Conservation (phyloP, 2,888 invertebrate species). For the Nyleta sp. region DNA sequence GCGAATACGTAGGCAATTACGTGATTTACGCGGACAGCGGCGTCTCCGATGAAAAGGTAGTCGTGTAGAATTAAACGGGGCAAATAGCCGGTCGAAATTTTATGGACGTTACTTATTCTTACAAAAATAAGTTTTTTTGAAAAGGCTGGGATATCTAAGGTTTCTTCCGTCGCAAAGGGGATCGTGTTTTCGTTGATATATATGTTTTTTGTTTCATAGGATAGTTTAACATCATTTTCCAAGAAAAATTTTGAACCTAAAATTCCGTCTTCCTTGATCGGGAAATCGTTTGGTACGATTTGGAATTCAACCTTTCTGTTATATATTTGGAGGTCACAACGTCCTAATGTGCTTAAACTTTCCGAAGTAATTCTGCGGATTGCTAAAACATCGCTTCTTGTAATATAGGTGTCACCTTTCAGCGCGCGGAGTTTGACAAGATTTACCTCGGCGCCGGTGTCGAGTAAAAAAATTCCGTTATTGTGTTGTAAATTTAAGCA, state of each 20-base stretch:
- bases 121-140: constrained; percentile 1
- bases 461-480: not conserved
- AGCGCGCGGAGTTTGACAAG: not conserved
- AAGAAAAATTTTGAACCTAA: not conserved
- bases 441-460: not conserved
- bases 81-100: not conserved
- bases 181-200: not conserved
- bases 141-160: not conserved
- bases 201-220: not conserved
- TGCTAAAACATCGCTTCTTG: not conserved
- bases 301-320: not conserved
- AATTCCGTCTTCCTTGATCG: not conserved
- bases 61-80: not conserved
- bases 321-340: not conserved
- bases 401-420: no score
- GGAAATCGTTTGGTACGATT: not conserved
- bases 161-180: not conserved
- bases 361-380: not conserved
- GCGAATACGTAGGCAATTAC: not conserved
- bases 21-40: not conserved
- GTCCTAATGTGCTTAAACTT: not conserved
- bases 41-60: not conserved
- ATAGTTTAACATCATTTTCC: not conserved
- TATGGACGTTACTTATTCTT: not conserved
- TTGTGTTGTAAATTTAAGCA: not conserved